A percentile compares a stretch with the other conserved stretches of the same genome.
Conservation (phyloP, 1,140 invertebrate genomes). For the Drosophila rufa region DNA sequence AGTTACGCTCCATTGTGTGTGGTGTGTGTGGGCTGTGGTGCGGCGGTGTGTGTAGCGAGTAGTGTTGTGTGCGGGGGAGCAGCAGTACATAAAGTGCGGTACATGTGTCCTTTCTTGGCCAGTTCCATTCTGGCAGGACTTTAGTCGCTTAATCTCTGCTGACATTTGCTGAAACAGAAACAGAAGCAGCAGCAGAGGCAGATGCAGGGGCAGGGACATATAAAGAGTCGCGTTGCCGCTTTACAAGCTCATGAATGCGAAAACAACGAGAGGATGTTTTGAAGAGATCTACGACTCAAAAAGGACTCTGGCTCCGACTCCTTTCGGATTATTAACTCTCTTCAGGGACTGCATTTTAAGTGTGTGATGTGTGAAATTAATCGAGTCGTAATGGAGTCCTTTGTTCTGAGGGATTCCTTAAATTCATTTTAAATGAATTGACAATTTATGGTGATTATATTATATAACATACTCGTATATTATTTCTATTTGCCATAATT, state of each 20-base stretch:
- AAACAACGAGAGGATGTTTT: constrained; percentile 33
- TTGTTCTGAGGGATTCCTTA: no score
- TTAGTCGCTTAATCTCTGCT: constrained; percentile 74
- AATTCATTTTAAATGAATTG: no score
- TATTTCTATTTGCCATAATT: no score
- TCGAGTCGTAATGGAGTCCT: no score
- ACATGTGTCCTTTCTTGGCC: constrained; percentile 57
- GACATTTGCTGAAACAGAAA: constrained; percentile 63
- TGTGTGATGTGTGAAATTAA: constrained; percentile 1
- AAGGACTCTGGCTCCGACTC: not conserved
- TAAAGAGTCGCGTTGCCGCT: constrained; percentile 17
- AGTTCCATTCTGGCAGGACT: constrained; percentile 52
- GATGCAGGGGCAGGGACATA: not conserved
- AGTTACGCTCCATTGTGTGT: constrained; percentile 52
- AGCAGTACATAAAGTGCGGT: constrained; percentile 67
- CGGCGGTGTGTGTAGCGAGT: not conserved
- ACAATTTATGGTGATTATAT: no score
- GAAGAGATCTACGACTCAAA: constrained; percentile 19
- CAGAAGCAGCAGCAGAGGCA: not conserved
- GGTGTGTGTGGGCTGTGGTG: constrained; percentile 10
- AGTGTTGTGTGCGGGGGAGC: not conserved
- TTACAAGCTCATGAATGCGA: constrained; percentile 46
- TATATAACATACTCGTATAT: no score
- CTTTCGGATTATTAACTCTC: constrained; percentile 11
- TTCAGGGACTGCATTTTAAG: not conserved